phyloP scores from a whole-genome alignment of 2,888 invertebrate species.

The Vannuccia rotundouncinata region DNA sequence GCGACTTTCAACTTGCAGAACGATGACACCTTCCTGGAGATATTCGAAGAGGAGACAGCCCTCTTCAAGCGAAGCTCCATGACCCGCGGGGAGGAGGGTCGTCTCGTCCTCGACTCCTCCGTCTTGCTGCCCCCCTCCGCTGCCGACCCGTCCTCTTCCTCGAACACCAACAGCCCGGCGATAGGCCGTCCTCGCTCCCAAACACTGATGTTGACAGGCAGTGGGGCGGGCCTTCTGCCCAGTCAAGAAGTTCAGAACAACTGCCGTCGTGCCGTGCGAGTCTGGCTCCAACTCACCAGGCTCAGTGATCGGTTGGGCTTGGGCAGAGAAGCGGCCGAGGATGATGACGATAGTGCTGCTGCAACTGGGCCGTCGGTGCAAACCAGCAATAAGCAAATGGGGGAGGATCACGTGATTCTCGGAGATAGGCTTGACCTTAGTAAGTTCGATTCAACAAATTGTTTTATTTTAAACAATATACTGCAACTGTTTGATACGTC shows the following conservation, averaged over 20 bases:
- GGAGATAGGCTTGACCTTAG: no score
- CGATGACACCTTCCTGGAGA: conserved; percentile 4
- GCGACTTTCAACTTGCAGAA: neutral
- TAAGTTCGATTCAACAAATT: no score
- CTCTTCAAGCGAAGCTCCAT: neutral
- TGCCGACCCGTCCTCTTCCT: neutral
- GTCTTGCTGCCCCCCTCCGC: neutral
- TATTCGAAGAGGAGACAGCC: neutral
- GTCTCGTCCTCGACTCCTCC: neutral
- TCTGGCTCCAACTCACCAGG: neutral
- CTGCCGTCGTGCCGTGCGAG: neutral
- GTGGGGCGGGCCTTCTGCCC: no score
- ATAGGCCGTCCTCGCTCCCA: neutral
- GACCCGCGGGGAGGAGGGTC: neutral
- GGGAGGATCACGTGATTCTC: no score
- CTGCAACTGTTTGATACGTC: no score
- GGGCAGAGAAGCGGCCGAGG: neutral
- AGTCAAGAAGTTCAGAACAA: neutral
- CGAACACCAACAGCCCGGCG: neutral
- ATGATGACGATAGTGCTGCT: neutral
- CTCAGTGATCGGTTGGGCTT: neutral
- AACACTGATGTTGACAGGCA: neutral
- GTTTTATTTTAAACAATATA: no score
- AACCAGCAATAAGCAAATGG: no score
- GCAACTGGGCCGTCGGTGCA: no score